A percentile compares a stretch with the other conserved stretches of the same genome.
These are phyloP conservation scores for Eriosoma lanigerum DNA, from an alignment of 1,140 invertebrate species.

Conservation along the genomic window DNA sequence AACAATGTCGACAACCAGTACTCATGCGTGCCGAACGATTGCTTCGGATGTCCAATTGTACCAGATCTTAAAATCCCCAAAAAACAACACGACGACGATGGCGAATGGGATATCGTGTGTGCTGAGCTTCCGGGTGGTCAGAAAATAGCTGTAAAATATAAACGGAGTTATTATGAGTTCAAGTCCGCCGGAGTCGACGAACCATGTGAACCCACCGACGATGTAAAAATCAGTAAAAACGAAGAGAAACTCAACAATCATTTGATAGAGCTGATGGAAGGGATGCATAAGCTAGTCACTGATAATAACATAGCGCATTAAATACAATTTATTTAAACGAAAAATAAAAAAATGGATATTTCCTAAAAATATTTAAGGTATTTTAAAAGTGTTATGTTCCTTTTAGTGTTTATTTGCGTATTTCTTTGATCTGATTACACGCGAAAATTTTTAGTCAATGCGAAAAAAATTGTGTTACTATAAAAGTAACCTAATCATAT, in stretches of 20 bases:
- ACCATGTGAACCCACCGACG: not conserved
- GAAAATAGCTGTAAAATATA: not conserved
- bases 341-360: no score
- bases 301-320: no score
- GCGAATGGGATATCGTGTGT: not conserved
- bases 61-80: not conserved
- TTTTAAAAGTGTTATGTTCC: no score
- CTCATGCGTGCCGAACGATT: not conserved
- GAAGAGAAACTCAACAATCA: not conserved
- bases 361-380: no score
- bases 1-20: not conserved
- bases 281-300: not conserved
- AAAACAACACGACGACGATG: not conserved
- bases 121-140: not conserved
- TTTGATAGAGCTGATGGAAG: not conserved
- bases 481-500: no score
- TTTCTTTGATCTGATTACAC: no score
- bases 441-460: no score
- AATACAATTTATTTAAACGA: no score
- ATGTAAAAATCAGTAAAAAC: not conserved
- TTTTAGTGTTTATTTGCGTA: no score
- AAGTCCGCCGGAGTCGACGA: not conserved
- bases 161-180: not conserved
- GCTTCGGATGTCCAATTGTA: not conserved
- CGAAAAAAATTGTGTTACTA: no score